phyloP scores from a whole-genome alignment of 2,113 vertebrate species.

The Gallinago media region DNA sequence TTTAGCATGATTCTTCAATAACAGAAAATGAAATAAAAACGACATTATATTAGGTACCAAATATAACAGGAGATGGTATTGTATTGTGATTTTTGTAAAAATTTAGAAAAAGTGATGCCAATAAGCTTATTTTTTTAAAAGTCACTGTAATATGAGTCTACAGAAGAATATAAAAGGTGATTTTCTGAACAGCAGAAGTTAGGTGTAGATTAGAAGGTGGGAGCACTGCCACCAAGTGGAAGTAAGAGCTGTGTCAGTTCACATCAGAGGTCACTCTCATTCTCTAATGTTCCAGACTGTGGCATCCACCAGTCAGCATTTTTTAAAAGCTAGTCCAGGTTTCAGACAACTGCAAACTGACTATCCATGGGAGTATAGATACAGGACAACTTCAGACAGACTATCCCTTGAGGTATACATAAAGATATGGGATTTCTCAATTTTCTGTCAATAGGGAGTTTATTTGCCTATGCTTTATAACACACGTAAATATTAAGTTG shows the following conservation, averaged over 20 bases:
- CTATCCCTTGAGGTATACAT: neutral
- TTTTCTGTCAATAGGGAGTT: neutral
- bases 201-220: neutral
- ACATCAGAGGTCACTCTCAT: neutral
- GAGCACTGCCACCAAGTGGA: constrained; percentile 36
- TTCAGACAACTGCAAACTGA: neutral
- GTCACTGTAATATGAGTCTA: neutral
- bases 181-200: neutral
- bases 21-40: neutral
- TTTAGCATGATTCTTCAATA: neutral
- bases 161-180: neutral
- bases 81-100: neutral
- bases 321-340: neutral
- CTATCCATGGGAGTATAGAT: neutral
- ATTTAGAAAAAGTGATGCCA: neutral
- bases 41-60: neutral
- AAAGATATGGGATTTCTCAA: neutral
- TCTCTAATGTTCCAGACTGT: neutral
- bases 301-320: neutral
- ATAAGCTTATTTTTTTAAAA: neutral
- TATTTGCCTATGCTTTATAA: neutral
- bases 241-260: neutral
- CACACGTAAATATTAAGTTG: neutral
- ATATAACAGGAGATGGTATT: neutral
- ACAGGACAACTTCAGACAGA: neutral